These are phyloP conservation scores for Xenentodon cancila DNA, from an alignment of 2,797 vertebrate species.

Conservation along the genomic window DNA sequence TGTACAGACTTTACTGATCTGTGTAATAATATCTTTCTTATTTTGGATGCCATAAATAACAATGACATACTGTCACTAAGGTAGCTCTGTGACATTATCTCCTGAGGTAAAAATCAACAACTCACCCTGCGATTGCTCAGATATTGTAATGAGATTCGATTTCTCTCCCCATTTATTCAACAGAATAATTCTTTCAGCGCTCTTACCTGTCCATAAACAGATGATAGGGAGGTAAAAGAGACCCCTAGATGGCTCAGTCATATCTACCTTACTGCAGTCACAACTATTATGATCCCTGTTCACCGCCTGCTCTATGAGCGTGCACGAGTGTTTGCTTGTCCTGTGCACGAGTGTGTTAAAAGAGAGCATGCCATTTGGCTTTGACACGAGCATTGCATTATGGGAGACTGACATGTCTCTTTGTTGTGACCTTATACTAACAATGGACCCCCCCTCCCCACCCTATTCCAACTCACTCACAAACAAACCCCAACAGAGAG, in stretches of 20 bases:
- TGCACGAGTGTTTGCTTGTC: slow-evolving; percentile 5
- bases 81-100: too few relatives aligned
- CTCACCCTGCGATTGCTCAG: too few relatives aligned
- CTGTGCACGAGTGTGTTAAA: slow-evolving; percentile 41
- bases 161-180: not conserved
- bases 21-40: too few relatives aligned
- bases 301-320: slow-evolving; percentile 4
- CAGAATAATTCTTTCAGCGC: not conserved
- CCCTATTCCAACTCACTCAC: slow-evolving; percentile 4
- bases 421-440: slow-evolving; percentile 75
- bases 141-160: too few relatives aligned
- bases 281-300: slow-evolving; percentile 16
- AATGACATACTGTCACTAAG: too few relatives aligned
- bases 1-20: too few relatives aligned
- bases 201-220: slow-evolving; percentile 75
- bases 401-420: slow-evolving; percentile 66
- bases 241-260: slow-evolving; percentile 58
- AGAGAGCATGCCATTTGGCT: slow-evolving; percentile 45
- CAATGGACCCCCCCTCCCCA: slow-evolving; percentile 57
- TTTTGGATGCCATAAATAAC: too few relatives aligned
- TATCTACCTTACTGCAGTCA: slow-evolving; percentile 32
- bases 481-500: slow-evolving; percentile 12
- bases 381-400: slow-evolving; percentile 61
- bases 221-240: slow-evolving; percentile 73
- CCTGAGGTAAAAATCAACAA: too few relatives aligned